Percentiles rank a stretch among this genome's conserved stretches.
phyloP scores from a whole-genome alignment of 2,797 vertebrate genomes.

The Galagoides demidoff region DNA sequence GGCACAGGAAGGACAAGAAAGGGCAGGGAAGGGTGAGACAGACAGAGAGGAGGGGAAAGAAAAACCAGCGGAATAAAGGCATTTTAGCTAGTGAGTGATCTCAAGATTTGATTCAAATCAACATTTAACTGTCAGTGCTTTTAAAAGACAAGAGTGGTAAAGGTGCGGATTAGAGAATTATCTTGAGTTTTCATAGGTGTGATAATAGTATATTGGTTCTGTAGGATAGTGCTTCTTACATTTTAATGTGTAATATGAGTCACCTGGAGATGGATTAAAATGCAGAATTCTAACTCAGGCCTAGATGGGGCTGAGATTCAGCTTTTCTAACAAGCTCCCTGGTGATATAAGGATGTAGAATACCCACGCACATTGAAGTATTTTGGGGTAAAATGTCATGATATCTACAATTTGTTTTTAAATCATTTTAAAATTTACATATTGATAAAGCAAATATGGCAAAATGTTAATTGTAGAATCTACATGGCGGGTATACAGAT shows the following conservation, averaged over 20 bases:
- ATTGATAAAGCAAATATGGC: background rate
- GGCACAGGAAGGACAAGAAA: slow-evolving; percentile 73
- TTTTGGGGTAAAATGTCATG: background rate
- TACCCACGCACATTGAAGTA: fast-evolving
- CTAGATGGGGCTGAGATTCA: background rate
- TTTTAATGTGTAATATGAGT: background rate
- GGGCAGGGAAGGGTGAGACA: slow-evolving; percentile 13
- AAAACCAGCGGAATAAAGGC: background rate
- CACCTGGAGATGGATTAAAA: background rate
- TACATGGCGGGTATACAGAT: background rate
- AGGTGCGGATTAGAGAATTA: background rate
- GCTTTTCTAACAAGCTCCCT: background rate
- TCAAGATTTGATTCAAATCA: background rate
- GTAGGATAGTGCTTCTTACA: background rate
- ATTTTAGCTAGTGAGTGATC: background rate
- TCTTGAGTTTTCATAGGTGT: background rate
- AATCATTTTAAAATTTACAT: background rate
- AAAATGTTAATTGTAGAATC: background rate
- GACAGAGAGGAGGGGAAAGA: background rate
- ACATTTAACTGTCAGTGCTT: background rate
- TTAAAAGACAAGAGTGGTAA: background rate
- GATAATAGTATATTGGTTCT: background rate
- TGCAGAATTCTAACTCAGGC: slow-evolving; percentile 13
- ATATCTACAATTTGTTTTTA: background rate
- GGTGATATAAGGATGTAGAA: background rate